A percentile compares a stretch with the other conserved stretches of the same genome.
phyloP scores from a whole-genome alignment of 53 echinoderm and acorn worm species.

The Patiria pectinifera region DNA sequence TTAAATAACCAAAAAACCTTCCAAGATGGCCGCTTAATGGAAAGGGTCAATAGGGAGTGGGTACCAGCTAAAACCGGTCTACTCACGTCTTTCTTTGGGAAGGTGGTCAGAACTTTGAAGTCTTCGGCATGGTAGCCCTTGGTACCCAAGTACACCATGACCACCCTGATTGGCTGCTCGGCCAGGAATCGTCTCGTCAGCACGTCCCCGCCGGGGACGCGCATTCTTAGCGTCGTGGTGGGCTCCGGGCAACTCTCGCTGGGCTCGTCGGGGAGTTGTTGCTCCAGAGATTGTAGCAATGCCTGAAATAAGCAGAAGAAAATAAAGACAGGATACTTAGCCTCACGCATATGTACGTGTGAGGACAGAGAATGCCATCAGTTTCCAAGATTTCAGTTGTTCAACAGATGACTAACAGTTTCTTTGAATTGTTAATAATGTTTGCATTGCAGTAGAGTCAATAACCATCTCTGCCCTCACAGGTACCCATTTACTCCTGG shows the following conservation, averaged over 20 bases:
- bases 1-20: too few species aligned
- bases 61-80: too few species aligned
- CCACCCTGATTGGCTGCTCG: slow-evolving; percentile 73
- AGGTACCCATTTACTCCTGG: too few species aligned
- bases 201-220: slow-evolving; percentile 86
- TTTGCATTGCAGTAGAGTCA: too few species aligned
- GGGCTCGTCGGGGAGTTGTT: slow-evolving; percentile 89
- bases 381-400: too few species aligned
- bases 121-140: slow-evolving; percentile 87
- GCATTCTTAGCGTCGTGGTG: slow-evolving; percentile 83
- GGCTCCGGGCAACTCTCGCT: slow-evolving; percentile 63
- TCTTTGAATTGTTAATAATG: too few species aligned
- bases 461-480: too few species aligned
- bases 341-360: not conserved
- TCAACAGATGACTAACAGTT: too few species aligned
- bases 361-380: too few species aligned
- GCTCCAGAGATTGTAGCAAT: slow-evolving; percentile 80
- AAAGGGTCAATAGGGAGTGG: not conserved
- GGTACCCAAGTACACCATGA: slow-evolving; percentile 85
- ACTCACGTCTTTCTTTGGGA: slow-evolving; percentile 99
- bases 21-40: too few species aligned
- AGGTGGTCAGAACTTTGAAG: slow-evolving; percentile 91
- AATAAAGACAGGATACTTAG: not conserved
- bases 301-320: slow-evolving; percentile 64
- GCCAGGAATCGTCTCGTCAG: slow-evolving; percentile 86